Conservation (phyloP, 2,888 invertebrate genomes). For the Lacanobia wlatinum region DNA sequence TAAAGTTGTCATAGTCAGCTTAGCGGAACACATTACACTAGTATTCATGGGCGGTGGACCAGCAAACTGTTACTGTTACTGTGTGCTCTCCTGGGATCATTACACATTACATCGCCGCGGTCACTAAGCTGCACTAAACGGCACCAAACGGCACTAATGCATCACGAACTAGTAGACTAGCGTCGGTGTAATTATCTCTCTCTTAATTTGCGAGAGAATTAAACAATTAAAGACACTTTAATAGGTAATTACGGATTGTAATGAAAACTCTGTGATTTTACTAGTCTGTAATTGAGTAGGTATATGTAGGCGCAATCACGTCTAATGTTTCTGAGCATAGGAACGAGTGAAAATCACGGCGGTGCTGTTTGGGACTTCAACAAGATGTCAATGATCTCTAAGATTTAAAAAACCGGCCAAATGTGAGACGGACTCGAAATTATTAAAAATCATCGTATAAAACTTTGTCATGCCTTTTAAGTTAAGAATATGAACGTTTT, state of each 20-base stretch:
- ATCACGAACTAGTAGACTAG: constrained; percentile 30
- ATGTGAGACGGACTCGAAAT: too few relatives aligned
- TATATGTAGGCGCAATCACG: not conserved
- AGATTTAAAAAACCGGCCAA: not conserved
- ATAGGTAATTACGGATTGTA: not conserved
- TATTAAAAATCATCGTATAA: too few relatives aligned
- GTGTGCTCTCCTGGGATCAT: constrained; percentile 43
- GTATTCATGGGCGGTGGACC: constrained; percentile 46
- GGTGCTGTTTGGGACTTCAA: not conserved
- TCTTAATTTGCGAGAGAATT: not conserved
- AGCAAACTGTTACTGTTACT: constrained; percentile 46
- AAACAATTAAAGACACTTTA: not conserved
- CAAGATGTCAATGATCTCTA: not conserved
- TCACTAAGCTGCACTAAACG: constrained; percentile 48
- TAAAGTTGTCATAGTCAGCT: constrained; percentile 52
- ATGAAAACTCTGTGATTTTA: not conserved
- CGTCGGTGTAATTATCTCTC: not conserved
- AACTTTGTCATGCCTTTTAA: too few relatives aligned
- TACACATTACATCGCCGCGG: constrained; percentile 54
- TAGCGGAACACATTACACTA: constrained; percentile 40
- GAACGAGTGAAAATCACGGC: not conserved
- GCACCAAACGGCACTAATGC: constrained; percentile 8
- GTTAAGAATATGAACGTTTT: too few relatives aligned
- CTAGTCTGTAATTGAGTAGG: not conserved
- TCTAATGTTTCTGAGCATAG: not conserved